These are phyloP conservation scores for Sclerodermus sp. DNA, from an alignment of 2,888 invertebrate species.

Conservation along the genomic window DNA sequence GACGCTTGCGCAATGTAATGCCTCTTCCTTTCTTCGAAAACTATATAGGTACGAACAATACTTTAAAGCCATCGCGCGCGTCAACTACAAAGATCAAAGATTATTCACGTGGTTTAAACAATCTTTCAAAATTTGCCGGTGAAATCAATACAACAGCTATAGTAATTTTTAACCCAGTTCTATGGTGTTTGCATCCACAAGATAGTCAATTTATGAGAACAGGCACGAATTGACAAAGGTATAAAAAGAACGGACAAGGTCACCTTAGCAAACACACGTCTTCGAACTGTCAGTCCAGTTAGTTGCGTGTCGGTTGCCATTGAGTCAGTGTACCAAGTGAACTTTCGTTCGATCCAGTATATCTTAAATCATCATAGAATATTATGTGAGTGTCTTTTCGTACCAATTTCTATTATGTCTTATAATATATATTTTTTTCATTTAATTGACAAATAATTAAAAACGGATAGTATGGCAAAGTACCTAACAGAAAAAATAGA, in stretches of 20 bases:
- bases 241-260: conserved; percentile 53
- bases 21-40: conserved; percentile 17
- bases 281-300: conserved; percentile 40
- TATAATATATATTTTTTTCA: too few species aligned
- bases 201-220: too few species aligned
- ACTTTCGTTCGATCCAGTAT: not conserved
- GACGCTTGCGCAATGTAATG: conserved; percentile 20
- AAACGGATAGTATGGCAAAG: too few species aligned
- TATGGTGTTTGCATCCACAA: too few species aligned
- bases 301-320: not conserved
- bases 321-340: not conserved
- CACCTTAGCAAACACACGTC: conserved; percentile 43
- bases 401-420: too few species aligned
- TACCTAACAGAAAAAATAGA: too few species aligned
- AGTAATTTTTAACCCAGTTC: too few species aligned
- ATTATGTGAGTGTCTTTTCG: too few species aligned
- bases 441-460: too few species aligned
- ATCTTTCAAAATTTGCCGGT: too few species aligned
- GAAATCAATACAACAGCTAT: not conserved
- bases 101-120: not conserved
- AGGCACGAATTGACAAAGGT: conserved; percentile 8
- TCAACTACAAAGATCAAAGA: conserved; percentile 1
- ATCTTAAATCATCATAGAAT: too few species aligned
- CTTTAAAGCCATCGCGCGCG: conserved; percentile 3
- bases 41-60: not conserved